A percentile compares a stretch with the other conserved stretches of the same genome.
Evolutionary conservation across 2,113 vertebrate species (phyloP).

Genomic region (Tylochromis polylepis): DNA sequence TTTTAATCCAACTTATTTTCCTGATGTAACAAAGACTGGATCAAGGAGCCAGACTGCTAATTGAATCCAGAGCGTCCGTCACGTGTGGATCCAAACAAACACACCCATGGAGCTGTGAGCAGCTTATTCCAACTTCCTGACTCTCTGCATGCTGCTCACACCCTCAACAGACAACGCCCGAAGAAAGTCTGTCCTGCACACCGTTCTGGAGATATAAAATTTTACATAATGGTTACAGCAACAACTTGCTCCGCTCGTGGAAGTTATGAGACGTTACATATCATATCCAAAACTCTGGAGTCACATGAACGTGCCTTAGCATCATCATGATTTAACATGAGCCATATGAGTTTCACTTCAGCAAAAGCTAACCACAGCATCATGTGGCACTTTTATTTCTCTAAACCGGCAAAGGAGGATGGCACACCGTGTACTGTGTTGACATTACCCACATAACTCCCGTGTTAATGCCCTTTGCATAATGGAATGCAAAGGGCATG

Average conservation of each 20-base stretch:
- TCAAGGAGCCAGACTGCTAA: constrained; percentile 26
- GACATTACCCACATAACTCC: constrained; percentile 10
- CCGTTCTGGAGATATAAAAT: not conserved
- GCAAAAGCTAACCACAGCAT: not conserved
- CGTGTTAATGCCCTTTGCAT: constrained; percentile 17
- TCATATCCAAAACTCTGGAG: not conserved
- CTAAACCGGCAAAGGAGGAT: not conserved
- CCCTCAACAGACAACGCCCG: constrained; percentile 62
- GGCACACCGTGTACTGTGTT: not conserved
- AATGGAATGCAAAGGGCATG: constrained; percentile 6
- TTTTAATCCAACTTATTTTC: not conserved
- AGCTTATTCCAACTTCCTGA: constrained; percentile 45
- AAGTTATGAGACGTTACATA: not conserved
- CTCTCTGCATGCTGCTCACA: constrained; percentile 44
- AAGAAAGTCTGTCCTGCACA: not conserved
- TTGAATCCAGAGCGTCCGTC: constrained; percentile 54
- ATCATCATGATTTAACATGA: not conserved
- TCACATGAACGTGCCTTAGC: not conserved
- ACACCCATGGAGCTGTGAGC: constrained; percentile 53
- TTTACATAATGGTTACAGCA: not conserved
- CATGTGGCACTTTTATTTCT: constrained; percentile 19
- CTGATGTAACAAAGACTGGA: constrained; percentile 26
- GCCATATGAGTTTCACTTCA: constrained; percentile 22
- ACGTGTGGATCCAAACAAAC: constrained; percentile 63
- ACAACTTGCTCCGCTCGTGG: not conserved